Evolutionary conservation across 2,888 invertebrate genomes (phyloP), one percentile per base, ranked within the genome.

Genomic region (Busseola fusca): DNA sequence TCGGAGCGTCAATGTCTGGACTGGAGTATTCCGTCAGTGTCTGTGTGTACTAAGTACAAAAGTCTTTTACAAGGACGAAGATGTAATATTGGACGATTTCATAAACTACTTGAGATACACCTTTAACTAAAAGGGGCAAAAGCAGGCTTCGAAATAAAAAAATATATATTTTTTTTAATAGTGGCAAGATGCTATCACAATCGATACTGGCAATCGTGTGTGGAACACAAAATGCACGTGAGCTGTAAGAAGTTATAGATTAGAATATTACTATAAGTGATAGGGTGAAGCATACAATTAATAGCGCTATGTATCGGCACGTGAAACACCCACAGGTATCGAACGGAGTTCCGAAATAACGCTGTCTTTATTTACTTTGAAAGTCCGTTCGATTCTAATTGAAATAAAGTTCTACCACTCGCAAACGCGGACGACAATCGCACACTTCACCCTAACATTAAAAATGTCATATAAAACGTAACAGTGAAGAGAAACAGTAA

Each of bases 11-110:
- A 86, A 81, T 85, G 76, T 86, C 81, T 82, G 86, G 89, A 87
- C 78, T 74, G 85, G 85, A 82, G 78, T 86, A 84, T 86, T 89
- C 89, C 90, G 90, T 91, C 91, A 88, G 87, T 90, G 89, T 88
- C 84, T 87, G 85, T 86, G 84, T 91, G 93, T 93, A 94, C 95
- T 94, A 93, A 92, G 94, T 95, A 95, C 95, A 90, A 85, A n/a
- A 95, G 95, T 95, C 95, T 95, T 95, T 92, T 90, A 89, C 82
- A 89, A 94, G 95, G 95, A 95, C 95, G 95, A 95, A 95, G 94
- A 94, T 94, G 91, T 95, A 90, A 92, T 87, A 90, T 91, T 95
- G 95, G 95, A 95, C 95, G 95, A 94, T 93, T 93, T 91, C 86
- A 87, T 92, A 89, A 89, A 89, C 87, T 89, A 91, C 87, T 89